Conservation (phyloP, 2,888 invertebrate species). For the Parelbella ahira region DNA sequence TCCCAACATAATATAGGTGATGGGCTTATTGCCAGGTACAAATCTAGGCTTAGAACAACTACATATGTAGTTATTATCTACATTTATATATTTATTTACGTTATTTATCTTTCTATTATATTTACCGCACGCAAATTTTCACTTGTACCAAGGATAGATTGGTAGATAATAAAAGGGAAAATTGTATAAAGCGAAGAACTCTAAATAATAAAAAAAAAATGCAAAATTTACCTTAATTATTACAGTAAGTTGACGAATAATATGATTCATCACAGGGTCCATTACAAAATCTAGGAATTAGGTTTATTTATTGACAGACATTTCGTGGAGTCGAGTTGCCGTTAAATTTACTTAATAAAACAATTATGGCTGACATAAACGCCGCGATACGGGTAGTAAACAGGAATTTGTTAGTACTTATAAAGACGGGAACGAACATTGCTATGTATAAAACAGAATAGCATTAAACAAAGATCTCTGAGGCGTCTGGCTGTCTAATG, state of each 20-base stretch:
- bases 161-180: too few relatives aligned
- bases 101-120: too few relatives aligned
- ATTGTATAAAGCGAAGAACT: too few relatives aligned
- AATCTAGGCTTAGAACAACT: too few relatives aligned
- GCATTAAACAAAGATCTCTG: constrained; percentile 15
- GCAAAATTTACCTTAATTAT: too few relatives aligned
- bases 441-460: constrained; percentile 28
- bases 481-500: constrained; percentile 12
- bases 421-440: constrained; percentile 44
- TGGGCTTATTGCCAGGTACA: too few relatives aligned
- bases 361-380: constrained; percentile 54
- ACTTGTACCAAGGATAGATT: too few relatives aligned
- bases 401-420: constrained; percentile 44
- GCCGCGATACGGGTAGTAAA: constrained; percentile 49
- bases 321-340: constrained; percentile 38
- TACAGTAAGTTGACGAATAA: constrained; percentile 26
- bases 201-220: too few relatives aligned
- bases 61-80: too few relatives aligned
- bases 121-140: too few relatives aligned
- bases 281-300: constrained; percentile 19
- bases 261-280: constrained; percentile 9
- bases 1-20: too few relatives aligned
- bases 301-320: constrained; percentile 31
- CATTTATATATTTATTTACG: too few relatives aligned
- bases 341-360: constrained; percentile 51